Percentiles rank a stretch among this genome's conserved stretches.
Conservation (phyloP, 2,888 invertebrate species). For the Apamea sordens region DNA sequence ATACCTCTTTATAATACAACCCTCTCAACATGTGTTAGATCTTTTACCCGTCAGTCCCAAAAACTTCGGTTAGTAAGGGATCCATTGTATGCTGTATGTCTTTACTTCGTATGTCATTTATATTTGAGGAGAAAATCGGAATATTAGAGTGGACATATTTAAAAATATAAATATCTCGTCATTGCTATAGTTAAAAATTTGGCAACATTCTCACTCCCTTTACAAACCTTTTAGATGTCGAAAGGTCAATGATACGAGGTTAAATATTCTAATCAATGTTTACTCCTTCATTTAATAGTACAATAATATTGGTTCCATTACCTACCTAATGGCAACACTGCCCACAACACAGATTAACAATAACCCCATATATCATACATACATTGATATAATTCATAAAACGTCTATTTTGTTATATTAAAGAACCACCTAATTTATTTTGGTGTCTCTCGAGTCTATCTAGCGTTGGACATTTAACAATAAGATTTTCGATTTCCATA, state of each 20-base stretch:
- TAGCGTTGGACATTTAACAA: constrained; percentile 73
- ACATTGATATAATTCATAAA: constrained; percentile 69
- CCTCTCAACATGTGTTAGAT: not conserved
- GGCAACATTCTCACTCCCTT: constrained; percentile 77
- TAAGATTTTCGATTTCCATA: constrained; percentile 65
- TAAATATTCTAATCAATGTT: constrained; percentile 62
- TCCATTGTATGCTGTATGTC: constrained; percentile 39
- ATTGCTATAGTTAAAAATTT: constrained; percentile 77
- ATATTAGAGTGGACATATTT: constrained; percentile 68
- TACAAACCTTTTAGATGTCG: constrained; percentile 57
- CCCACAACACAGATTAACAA: constrained; percentile 72
- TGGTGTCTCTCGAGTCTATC: constrained; percentile 75
- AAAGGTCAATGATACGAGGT: constrained; percentile 62
- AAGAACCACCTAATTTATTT: constrained; percentile 68
- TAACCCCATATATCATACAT: constrained; percentile 67
- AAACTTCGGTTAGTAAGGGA: constrained; percentile 3
- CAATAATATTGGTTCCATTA: constrained; percentile 68
- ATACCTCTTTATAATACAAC: not conserved
- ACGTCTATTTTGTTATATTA: constrained; percentile 61
- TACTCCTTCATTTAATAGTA: constrained; percentile 63
- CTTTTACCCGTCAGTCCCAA: constrained; percentile 1
- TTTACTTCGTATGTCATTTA: constrained; percentile 50
- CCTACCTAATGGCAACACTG: constrained; percentile 73
- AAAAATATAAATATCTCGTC: constrained; percentile 75
- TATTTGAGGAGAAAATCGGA: constrained; percentile 52